Evolutionary conservation across 2,113 vertebrate genomes (phyloP), one percentile per base, ranked within the genome.

Genomic region (Chloroceryle aenea): DNA sequence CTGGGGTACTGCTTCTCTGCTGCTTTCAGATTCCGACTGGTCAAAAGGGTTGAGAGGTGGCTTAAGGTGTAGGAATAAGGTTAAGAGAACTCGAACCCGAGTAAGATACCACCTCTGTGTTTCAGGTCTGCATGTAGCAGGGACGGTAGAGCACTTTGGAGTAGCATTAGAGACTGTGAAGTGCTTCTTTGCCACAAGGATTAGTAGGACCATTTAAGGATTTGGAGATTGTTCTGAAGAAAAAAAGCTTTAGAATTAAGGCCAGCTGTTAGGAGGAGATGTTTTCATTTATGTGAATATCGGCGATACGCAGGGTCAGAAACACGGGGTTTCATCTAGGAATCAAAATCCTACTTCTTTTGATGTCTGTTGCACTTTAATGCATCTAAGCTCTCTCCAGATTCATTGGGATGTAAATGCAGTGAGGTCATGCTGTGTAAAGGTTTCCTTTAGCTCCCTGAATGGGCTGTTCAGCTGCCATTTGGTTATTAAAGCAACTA

Each of bases 1-100:
- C 40, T 86, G 83, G 2, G 1, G 18, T 53, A 5, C 4, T 47
- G 36, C 10, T 47, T 62, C 17, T 66, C 30, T 73, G 40, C 14
- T 64, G 58, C 12, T 36, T 86, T 43, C 50, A 45, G 27, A 55
- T 59, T 61, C 48, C 48, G 71, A 58, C 25, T 45, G 50, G 14
- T 48, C n/a, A 36, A 8, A 71, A 58, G 15, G 38, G 17, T 26
- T 12, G 16, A 47, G 47, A n/a, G 45, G 10, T 48, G 45, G n/a
- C 42, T 13, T 48, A 3, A 19, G 1, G 0, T 27, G 53, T 2
- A n/a, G 53, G n/a, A n/a, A 34, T 32, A 43, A 40, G 12, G 21
- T 13, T 42, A 68, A 66, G 27, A 12, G 18, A 55, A 22, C 17
- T 53, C 12, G 52, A 32, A 4, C 5, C 18, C 0, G 1, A 38